Evolutionary conservation across 2,888 invertebrate species (phyloP).

Genomic region (Encarsia formosa): DNA sequence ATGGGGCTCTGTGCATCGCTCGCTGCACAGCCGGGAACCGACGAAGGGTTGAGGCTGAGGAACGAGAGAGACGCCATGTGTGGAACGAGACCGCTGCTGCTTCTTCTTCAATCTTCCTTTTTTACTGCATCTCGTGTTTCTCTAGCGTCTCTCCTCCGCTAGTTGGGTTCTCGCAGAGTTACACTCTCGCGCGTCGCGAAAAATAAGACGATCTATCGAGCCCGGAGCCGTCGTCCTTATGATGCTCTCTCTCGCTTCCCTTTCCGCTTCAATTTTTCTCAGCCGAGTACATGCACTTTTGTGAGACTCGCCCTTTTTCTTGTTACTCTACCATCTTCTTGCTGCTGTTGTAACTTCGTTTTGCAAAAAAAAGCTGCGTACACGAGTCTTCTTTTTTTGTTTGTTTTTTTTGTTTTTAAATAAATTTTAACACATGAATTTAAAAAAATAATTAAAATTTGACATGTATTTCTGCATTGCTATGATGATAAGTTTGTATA

Average conservation of each 20-base stretch:
- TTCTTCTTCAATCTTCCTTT: constrained; percentile 9
- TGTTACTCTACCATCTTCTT: constrained; percentile 15
- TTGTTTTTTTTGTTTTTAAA: neutral
- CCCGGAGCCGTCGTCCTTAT: constrained; percentile 2
- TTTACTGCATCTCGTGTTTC: neutral
- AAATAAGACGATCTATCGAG: constrained; percentile 10
- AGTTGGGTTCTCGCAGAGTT: neutral
- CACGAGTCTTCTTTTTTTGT: neutral
- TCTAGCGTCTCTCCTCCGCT: neutral
- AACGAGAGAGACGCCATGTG: constrained; percentile 37
- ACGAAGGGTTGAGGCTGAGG: constrained; percentile 29
- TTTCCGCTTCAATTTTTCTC: constrained; percentile 18
- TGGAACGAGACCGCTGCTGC: constrained; percentile 36
- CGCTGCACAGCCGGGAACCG: constrained; percentile 45
- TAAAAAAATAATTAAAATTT: too few relatives aligned
- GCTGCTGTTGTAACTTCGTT: neutral
- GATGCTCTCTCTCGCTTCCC: constrained; percentile 12
- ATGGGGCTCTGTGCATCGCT: constrained; percentile 38
- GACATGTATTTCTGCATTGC: too few relatives aligned
- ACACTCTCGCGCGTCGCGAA: neutral
- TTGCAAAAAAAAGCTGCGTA: neutral
- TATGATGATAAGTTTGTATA: too few relatives aligned
- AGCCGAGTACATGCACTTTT: constrained; percentile 12
- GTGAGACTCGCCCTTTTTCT: neutral
- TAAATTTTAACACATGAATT: too few relatives aligned